A percentile compares a stretch with the other conserved stretches of the same genome.
These are phyloP conservation scores for Drosophila affinis DNA, from an alignment of 2,888 invertebrate species.

Conservation along the genomic window DNA sequence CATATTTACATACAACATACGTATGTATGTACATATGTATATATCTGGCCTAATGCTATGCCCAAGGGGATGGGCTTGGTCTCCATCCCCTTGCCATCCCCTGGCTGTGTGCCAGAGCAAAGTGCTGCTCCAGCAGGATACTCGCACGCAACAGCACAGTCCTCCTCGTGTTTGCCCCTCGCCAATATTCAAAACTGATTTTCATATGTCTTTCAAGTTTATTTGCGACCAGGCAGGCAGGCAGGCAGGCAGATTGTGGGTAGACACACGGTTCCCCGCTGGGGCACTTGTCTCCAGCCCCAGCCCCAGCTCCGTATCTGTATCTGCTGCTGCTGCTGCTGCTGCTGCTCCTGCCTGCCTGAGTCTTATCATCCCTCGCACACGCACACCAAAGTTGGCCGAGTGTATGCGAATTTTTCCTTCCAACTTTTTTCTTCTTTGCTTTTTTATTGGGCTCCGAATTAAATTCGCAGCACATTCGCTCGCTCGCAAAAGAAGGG, in stretches of 20 bases:
- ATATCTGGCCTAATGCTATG: conserved; percentile 47
- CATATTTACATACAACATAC: conserved; percentile 12
- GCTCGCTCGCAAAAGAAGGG: conserved; percentile 29
- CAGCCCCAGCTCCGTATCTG: conserved; percentile 9
- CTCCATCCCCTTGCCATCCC: neutral
- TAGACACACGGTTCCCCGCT: conserved; percentile 12
- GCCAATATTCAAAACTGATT: conserved; percentile 77
- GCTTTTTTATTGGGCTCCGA: conserved; percentile 66
- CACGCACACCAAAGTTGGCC: conserved; percentile 76
- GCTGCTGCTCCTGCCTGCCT: neutral
- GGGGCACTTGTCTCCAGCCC: neutral
- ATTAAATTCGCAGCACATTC: conserved; percentile 61
- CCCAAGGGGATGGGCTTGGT: conserved; percentile 7
- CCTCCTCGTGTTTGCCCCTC: conserved; percentile 57
- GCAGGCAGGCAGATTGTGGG: conserved; percentile 46
- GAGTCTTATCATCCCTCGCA: conserved; percentile 70
- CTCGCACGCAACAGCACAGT: conserved; percentile 34
- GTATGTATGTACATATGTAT: conserved; percentile 25
- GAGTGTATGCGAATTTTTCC: conserved; percentile 43
- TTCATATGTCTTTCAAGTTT: conserved; percentile 77
- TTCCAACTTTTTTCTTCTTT: conserved; percentile 18
- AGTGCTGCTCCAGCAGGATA: conserved; percentile 46
- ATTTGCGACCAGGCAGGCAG: conserved; percentile 57
- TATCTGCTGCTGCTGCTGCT: conserved; percentile 25
- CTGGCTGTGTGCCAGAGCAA: conserved; percentile 54